Conservation (phyloP, 92 coral and sea anemone species). For the Paramuricea clavata region DNA sequence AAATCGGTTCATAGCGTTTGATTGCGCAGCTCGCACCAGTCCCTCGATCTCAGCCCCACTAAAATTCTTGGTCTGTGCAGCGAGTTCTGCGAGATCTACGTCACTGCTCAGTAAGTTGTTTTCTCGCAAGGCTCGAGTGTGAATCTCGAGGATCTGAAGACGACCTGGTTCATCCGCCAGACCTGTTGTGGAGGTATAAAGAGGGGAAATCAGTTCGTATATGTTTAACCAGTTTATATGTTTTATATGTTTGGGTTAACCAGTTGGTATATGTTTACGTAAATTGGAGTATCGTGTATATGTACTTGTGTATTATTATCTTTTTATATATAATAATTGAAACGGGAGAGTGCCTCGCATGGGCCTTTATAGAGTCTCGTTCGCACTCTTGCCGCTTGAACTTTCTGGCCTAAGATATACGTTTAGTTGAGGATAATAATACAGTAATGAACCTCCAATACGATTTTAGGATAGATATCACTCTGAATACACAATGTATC, state of each 20-base stretch:
- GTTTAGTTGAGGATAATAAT: too few relatives aligned
- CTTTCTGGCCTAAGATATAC: too few relatives aligned
- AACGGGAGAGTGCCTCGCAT: too few relatives aligned
- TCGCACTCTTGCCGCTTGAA: too few relatives aligned
- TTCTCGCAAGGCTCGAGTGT: slow-evolving; percentile 90
- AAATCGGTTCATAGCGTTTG: slow-evolving; percentile 95
- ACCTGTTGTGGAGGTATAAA: slow-evolving; percentile 48
- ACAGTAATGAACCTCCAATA: neutral
- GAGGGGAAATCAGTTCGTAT: too few relatives aligned
- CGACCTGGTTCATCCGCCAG: slow-evolving; percentile 95
- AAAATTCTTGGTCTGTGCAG: slow-evolving; percentile 95
- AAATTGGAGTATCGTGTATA: too few relatives aligned
- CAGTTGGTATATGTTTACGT: too few relatives aligned
- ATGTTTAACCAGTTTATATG: too few relatives aligned
- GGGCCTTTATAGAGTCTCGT: too few relatives aligned
- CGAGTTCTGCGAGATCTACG: slow-evolving; percentile 84
- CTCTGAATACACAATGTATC: neutral
- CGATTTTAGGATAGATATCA: neutral
- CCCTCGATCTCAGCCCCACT: slow-evolving; percentile 99
- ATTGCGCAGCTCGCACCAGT: slow-evolving; percentile 96
- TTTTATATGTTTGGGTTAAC: too few relatives aligned
- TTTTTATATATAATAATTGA: too few relatives aligned
- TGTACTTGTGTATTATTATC: too few relatives aligned
- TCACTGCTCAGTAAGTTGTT: slow-evolving; percentile 82
- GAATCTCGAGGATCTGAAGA: slow-evolving; percentile 93